phyloP scores from a whole-genome alignment of 2,113 vertebrate genomes.

The Pangasianodon gigas region DNA sequence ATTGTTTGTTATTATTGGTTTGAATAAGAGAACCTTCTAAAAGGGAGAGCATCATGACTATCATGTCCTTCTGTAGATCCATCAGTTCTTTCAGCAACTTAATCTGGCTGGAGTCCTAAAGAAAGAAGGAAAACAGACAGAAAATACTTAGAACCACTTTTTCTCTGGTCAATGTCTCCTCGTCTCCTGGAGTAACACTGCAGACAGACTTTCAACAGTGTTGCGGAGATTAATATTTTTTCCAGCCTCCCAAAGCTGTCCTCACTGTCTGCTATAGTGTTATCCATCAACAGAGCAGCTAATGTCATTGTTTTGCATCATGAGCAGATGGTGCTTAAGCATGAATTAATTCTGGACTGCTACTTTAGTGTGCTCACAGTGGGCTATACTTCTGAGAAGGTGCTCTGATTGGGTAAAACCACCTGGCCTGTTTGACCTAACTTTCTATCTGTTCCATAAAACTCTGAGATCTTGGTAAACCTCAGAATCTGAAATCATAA shows the following conservation, averaged over 20 bases:
- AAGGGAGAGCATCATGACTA: conserved; percentile 97
- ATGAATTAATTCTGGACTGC: conserved; percentile 61
- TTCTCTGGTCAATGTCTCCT: conserved; percentile 42
- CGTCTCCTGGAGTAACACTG: conserved; percentile 54
- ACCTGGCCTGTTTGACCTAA: conserved; percentile 51
- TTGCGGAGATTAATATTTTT: neutral
- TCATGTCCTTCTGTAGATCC: conserved; percentile 98
- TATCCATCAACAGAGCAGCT: conserved; percentile 68
- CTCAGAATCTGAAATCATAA: conserved; percentile 29
- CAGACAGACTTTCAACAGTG: neutral
- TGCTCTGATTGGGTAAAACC: conserved; percentile 58
- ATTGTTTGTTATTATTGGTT: conserved; percentile 1
- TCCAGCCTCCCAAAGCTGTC: conserved; percentile 47
- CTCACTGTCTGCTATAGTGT: conserved; percentile 24
- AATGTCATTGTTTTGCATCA: conserved; percentile 64
- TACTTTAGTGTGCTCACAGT: conserved; percentile 50
- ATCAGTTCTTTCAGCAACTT: conserved; percentile 94
- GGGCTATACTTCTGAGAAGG: conserved; percentile 58
- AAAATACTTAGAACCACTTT: neutral
- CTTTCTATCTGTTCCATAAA: conserved; percentile 13
- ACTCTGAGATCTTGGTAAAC: neutral
- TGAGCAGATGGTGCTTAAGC: conserved; percentile 66
- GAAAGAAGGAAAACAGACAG: conserved; percentile 42
- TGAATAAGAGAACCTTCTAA: conserved; percentile 84
- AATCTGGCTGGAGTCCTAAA: conserved; percentile 96